These are phyloP conservation scores for Pseudorhombus dupliciocellatus DNA, from an alignment of 2,113 vertebrate species.

Conservation along the genomic window DNA sequence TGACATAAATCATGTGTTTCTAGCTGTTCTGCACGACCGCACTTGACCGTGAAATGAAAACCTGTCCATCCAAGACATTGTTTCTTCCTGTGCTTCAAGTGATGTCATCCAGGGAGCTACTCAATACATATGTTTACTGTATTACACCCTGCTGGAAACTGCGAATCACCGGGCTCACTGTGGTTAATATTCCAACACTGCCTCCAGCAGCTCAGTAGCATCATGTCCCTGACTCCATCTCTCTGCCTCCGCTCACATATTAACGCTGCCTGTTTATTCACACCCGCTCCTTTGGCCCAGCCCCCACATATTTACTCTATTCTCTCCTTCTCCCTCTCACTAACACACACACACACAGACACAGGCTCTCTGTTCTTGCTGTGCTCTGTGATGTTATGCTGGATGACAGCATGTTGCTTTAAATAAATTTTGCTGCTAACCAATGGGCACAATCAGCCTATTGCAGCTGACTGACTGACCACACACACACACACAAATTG, in stretches of 20 bases:
- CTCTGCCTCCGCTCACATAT: slow-evolving; percentile 35
- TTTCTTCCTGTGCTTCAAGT: neutral
- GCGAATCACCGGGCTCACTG: neutral
- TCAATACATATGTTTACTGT: neutral
- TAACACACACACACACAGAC: neutral
- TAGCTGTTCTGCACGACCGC: too few species aligned
- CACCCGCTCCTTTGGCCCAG: slow-evolving; percentile 16
- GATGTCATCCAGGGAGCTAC: neutral
- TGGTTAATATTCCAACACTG: neutral
- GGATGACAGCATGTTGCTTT: slow-evolving; percentile 72
- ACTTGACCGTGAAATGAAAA: too few species aligned
- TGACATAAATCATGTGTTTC: too few species aligned
- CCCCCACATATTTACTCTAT: slow-evolving; percentile 31
- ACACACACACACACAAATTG: neutral
- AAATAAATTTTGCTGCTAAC: slow-evolving; percentile 71
- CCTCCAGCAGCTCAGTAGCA: slow-evolving; percentile 4
- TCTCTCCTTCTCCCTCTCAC: neutral
- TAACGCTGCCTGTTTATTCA: slow-evolving; percentile 10
- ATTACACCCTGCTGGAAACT: neutral
- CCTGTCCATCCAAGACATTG: too few species aligned
- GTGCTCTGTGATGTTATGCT: slow-evolving; percentile 61
- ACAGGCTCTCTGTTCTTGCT: slow-evolving; percentile 10
- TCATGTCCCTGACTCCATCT: slow-evolving; percentile 10
- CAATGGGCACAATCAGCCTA: slow-evolving; percentile 37
- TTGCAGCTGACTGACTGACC: slow-evolving; percentile 17